phyloP scores from a whole-genome alignment of 1,140 invertebrate species.

The Adoxophyes honmai region DNA sequence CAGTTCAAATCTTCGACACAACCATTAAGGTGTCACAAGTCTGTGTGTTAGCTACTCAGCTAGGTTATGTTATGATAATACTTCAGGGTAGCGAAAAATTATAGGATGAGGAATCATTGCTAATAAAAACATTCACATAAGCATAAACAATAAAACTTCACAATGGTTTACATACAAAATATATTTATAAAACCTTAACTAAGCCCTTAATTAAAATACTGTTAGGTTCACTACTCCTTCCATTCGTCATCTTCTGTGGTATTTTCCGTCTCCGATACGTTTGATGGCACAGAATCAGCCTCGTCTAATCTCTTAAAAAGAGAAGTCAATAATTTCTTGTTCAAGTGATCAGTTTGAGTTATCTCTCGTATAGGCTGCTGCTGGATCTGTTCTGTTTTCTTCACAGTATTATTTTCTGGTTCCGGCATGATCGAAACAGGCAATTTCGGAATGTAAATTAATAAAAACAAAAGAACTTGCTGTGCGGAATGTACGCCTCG shows the following conservation, averaged over 20 bases:
- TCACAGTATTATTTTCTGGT: constrained; percentile 37
- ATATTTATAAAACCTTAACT: background rate
- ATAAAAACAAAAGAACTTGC: constrained; percentile 25
- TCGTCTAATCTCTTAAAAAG: constrained; percentile 79
- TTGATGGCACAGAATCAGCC: constrained; percentile 40
- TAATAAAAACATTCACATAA: too few species aligned
- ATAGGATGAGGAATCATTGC: too few species aligned
- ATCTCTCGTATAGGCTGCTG: constrained; percentile 67
- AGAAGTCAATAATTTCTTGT: constrained; percentile 80
- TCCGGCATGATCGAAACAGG: constrained; percentile 43
- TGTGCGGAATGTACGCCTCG: background rate
- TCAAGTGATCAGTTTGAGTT: constrained; percentile 80
- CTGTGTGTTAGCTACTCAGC: too few species aligned
- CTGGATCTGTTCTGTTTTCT: constrained; percentile 29
- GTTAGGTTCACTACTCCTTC: constrained; percentile 30
- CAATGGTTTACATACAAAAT: too few species aligned
- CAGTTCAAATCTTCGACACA: too few species aligned
- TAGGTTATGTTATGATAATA: too few species aligned
- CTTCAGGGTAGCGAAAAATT: too few species aligned
- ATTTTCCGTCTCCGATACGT: constrained; percentile 58
- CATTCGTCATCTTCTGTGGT: constrained; percentile 47
- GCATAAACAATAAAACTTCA: too few species aligned
- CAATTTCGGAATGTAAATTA: constrained; percentile 5
- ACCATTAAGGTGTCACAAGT: too few species aligned
- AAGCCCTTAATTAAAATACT: background rate